A percentile compares a stretch with the other conserved stretches of the same genome.
Evolutionary conservation across 1,140 invertebrate genomes (phyloP).

Genomic region (Pogonus chalceus): DNA sequence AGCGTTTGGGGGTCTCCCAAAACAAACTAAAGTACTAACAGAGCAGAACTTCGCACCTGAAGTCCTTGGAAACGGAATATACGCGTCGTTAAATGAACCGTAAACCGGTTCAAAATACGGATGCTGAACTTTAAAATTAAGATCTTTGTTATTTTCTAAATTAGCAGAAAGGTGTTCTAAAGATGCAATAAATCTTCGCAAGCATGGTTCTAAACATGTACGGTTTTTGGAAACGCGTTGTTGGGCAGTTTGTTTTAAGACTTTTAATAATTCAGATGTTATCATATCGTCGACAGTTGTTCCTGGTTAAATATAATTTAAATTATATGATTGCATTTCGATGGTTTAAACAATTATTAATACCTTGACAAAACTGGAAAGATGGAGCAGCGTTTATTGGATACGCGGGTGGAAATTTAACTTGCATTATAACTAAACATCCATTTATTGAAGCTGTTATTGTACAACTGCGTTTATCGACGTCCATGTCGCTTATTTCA

Average conservation of each 20-base stretch:
- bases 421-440: constrained; percentile 63
- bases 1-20: constrained; percentile 66
- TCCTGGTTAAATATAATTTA: constrained; percentile 21
- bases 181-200: constrained; percentile 59
- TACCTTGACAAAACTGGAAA: constrained; percentile 54
- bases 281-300: constrained; percentile 50
- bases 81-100: constrained; percentile 55
- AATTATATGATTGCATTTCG: background rate
- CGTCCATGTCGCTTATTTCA: constrained; percentile 61
- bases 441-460: constrained; percentile 64
- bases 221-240: constrained; percentile 66
- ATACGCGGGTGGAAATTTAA: constrained; percentile 70
- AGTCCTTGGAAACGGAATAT: constrained; percentile 87
- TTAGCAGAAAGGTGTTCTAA: constrained; percentile 47
- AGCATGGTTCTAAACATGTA: constrained; percentile 69
- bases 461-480: constrained; percentile 57
- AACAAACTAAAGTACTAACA: constrained; percentile 73
- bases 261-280: constrained; percentile 53
- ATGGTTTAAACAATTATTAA: background rate
- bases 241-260: constrained; percentile 60
- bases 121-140: constrained; percentile 15
- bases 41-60: constrained; percentile 89
- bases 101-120: constrained; percentile 33
- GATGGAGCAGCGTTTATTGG: constrained; percentile 61
- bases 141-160: constrained; percentile 20